Evolutionary conservation across 2,113 vertebrate species (phyloP), one percentile per base, ranked within the genome.

Genomic region (Galemys pyrenaicus): DNA sequence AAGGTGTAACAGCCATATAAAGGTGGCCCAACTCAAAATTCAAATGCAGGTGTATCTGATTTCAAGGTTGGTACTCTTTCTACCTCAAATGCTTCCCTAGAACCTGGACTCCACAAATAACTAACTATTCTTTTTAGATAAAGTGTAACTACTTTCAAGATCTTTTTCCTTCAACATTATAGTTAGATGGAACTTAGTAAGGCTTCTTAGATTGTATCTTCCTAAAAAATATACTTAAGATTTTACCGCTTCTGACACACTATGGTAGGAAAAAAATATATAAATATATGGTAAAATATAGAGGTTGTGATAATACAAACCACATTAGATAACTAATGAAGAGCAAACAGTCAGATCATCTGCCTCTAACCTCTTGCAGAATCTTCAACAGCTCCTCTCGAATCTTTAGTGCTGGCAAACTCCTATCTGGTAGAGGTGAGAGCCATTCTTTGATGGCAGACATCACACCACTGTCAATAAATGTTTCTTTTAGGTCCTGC

Each of bases 391-490:
- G 98, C 79, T 99, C 99, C 94, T 99, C 99, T 81, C 99, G 97
- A 97, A 99, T 99, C 94, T 99, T 98, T 2, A 99, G 98, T 0
- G 99, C 99, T 0, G 99, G 99, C 54, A 99, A 98, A 60, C 99
- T 99, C 95, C 99, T 98, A 94, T 99, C 99, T 3, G 99, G 99
- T 1, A 99, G 98, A 81, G 99, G 99, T 78, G 99, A 99, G 98
- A 99, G 99, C 99, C 99, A 99, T 92, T 99, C 99, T 97, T 99
- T 99, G 85, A 99, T 99, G 87, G 99, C 99, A 54, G 99, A 98
- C 99, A 99, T 99, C 93, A 99, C 99, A 0, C 99, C 99, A n/a
- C 99, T 99, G 97, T 99, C 99, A 64, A 99, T 99, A 92, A 99
- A 99, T 19, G 99, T 99, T 96, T 99, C 99, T 98, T 99, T 99